These are phyloP conservation scores for Accipiter fasciatus DNA, from an alignment of 2,797 vertebrate genomes.

Conservation along the genomic window DNA sequence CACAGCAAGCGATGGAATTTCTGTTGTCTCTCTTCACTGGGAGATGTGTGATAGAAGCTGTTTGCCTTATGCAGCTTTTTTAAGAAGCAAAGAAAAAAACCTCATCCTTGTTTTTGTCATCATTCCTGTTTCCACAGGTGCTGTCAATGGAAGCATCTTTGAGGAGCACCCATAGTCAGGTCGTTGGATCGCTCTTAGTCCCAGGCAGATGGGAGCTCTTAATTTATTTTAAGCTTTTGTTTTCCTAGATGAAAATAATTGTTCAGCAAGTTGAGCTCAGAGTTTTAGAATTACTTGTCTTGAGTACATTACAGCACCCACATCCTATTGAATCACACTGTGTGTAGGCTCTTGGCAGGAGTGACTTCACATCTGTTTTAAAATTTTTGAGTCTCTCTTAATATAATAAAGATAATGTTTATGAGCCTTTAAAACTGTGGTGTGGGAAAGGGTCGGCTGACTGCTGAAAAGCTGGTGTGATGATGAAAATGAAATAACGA, in stretches of 20 bases:
- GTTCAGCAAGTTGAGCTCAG: conserved; percentile 24
- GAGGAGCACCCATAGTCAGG: background rate
- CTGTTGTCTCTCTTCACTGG: background rate
- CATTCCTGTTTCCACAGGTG: background rate
- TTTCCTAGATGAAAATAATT: conserved; percentile 27
- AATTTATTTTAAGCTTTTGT: conserved; percentile 49
- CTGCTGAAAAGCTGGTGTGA: conserved; percentile 29
- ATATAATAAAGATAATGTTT: conserved; percentile 58
- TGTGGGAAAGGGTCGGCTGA: conserved; percentile 37
- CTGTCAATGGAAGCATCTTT: background rate
- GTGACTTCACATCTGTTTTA: conserved; percentile 39
- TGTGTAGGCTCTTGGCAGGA: conserved; percentile 36
- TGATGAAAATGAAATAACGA: conserved; percentile 41
- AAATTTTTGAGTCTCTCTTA: conserved; percentile 42
- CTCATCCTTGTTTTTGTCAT: background rate
- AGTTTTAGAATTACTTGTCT: conserved; percentile 35
- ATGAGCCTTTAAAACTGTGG: conserved; percentile 48
- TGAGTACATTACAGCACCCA: conserved; percentile 34
- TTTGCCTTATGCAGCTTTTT: background rate
- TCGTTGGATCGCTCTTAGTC: background rate
- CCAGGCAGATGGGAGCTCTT: background rate
- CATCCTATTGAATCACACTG: conserved; percentile 34
- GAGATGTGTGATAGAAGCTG: background rate
- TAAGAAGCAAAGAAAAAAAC: background rate
- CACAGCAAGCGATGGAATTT: background rate